phyloP scores from a whole-genome alignment of 2,113 vertebrate species.

The Syngnathoides biaculeatus region DNA sequence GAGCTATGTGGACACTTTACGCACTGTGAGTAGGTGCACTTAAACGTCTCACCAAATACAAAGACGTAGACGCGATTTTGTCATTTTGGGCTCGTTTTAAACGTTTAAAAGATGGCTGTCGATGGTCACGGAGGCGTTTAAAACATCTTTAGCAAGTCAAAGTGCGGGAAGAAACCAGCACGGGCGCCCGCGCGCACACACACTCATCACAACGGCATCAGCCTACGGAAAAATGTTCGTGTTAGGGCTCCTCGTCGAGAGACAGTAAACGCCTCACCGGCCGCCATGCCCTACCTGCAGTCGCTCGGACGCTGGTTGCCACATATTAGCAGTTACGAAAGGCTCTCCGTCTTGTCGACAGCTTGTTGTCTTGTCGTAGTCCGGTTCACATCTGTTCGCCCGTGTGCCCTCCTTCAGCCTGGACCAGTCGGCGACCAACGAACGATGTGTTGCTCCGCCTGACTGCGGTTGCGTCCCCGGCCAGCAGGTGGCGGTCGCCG shows the following conservation, averaged over 20 bases:
- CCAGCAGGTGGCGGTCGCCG: constrained; percentile 59
- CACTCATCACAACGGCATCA: constrained; percentile 1
- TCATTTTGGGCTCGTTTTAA: background rate
- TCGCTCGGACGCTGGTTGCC: constrained; percentile 93
- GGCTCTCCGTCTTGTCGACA: constrained; percentile 50
- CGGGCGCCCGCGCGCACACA: constrained; percentile 8
- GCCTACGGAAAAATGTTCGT: background rate
- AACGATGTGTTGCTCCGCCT: constrained; percentile 79
- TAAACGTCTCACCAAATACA: constrained; percentile 16
- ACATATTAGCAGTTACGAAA: constrained; percentile 75
- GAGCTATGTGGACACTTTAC: constrained; percentile 33
- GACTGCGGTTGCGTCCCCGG: constrained; percentile 26
- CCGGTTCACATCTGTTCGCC: constrained; percentile 77
- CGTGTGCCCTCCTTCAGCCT: constrained; percentile 50
- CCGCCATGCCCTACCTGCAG: constrained; percentile 80
- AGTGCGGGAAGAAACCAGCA: constrained; percentile 1
- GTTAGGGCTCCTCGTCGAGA: constrained; percentile 18
- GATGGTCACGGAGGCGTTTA: background rate
- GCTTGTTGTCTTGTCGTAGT: constrained; percentile 51
- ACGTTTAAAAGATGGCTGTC: background rate
- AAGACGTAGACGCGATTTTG: background rate
- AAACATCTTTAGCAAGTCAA: constrained; percentile 25
- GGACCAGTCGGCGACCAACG: constrained; percentile 51
- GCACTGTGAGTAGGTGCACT: constrained; percentile 40
- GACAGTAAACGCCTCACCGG: constrained; percentile 4